Conservation (phyloP, 2,888 invertebrate genomes). For the Creontiades dilutus region DNA sequence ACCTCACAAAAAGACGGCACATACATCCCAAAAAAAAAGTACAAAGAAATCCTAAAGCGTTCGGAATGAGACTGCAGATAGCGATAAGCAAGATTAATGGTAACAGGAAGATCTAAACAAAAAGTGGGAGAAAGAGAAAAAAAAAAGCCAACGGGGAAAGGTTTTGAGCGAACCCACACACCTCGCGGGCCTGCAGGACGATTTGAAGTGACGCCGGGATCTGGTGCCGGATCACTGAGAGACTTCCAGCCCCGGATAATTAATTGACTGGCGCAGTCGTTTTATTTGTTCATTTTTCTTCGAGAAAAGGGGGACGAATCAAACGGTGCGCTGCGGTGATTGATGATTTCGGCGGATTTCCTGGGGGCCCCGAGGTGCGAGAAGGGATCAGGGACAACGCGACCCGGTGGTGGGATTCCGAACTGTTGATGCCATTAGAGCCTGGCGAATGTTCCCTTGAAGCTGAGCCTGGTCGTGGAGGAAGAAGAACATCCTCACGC, state of each 20-base stretch:
- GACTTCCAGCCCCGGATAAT: constrained; percentile 6
- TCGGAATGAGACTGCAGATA: neutral
- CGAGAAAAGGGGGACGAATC: neutral
- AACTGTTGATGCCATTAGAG: too few species aligned
- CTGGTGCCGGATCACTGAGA: constrained; percentile 11
- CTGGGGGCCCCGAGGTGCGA: neutral
- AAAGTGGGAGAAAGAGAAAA: neutral
- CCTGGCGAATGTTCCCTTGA: too few species aligned
- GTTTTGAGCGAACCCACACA: neutral
- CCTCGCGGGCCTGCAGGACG: constrained; percentile 7
- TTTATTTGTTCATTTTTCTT: neutral
- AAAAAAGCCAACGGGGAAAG: neutral
- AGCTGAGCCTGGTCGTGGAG: too few species aligned
- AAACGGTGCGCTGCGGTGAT: constrained; percentile 17
- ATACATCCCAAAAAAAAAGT: neutral
- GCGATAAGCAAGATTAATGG: constrained; percentile 16
- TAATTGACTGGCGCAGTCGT: neutral
- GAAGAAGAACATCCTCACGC: too few species aligned
- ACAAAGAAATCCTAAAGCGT: neutral
- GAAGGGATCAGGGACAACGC: neutral
- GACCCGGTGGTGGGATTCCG: neutral
- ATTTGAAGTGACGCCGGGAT: constrained; percentile 19
- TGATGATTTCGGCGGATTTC: constrained; percentile 20
- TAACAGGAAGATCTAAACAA: constrained; percentile 19
- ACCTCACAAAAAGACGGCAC: neutral